phyloP scores from a whole-genome alignment of 2,888 invertebrate genomes.

The Hofmannophila pseudospretella region DNA sequence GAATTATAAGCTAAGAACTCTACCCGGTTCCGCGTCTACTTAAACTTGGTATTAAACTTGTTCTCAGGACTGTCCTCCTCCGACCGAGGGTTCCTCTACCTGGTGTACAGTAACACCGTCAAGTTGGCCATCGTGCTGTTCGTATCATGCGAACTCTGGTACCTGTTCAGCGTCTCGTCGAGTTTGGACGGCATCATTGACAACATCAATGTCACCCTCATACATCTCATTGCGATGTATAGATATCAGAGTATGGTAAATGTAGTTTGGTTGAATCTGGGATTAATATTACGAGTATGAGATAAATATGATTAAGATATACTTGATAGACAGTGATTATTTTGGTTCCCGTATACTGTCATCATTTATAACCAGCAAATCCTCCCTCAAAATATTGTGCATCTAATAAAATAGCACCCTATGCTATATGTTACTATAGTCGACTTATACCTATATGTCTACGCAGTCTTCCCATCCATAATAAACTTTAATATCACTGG shows the following conservation, averaged over 20 bases:
- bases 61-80: constrained; percentile 35
- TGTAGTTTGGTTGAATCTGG: neutral
- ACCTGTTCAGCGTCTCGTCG: constrained; percentile 29
- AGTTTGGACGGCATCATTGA: constrained; percentile 42
- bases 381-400: too few species aligned
- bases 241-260: constrained; percentile 55
- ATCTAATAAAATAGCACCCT: too few species aligned
- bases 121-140: constrained; percentile 36
- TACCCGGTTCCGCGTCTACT: too few species aligned
- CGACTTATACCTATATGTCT: too few species aligned
- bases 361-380: too few species aligned
- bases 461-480: neutral
- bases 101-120: constrained; percentile 37
- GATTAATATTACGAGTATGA: too few species aligned
- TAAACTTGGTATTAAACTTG: too few species aligned
- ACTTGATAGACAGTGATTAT: too few species aligned
- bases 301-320: too few species aligned
- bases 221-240: constrained; percentile 46
- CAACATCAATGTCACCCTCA: constrained; percentile 37
- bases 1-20: too few species aligned
- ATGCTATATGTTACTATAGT: too few species aligned
- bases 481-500: neutral
- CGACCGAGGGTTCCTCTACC: constrained; percentile 33
- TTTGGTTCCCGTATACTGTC: too few species aligned
- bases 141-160: constrained; percentile 44